Percentiles rank a stretch among this genome's conserved stretches.
phyloP scores from a whole-genome alignment of 2,797 vertebrate genomes.

The Takifugu ocellatus region DNA sequence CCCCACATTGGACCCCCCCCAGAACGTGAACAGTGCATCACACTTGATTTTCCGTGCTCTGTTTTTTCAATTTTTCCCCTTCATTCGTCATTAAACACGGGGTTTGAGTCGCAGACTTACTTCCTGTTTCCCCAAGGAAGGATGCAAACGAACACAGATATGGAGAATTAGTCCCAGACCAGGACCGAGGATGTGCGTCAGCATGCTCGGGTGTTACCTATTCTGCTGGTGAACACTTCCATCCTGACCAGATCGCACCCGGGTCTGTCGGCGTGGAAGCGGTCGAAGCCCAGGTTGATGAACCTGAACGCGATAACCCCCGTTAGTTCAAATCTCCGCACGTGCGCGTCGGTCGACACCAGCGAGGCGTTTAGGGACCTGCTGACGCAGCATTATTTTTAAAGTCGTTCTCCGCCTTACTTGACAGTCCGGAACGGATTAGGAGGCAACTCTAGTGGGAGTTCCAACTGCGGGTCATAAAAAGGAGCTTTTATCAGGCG shows the following conservation, averaged over 20 bases:
- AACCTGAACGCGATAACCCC: constrained; percentile 69
- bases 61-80: not conserved
- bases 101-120: constrained; percentile 42
- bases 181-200: not conserved
- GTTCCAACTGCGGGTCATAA: constrained; percentile 81
- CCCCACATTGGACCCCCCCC: not conserved
- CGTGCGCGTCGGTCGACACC: no score
- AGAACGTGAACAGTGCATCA: no score
- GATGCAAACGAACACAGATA: constrained; percentile 26
- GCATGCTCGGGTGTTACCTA: constrained; percentile 71
- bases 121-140: constrained; percentile 43
- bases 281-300: constrained; percentile 85
- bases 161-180: constrained; percentile 12
- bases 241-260: constrained; percentile 71
- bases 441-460: constrained; percentile 66
- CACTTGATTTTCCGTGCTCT: not conserved
- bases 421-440: constrained; percentile 61
- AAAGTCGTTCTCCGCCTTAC: constrained; percentile 51
- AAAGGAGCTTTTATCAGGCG: not conserved
- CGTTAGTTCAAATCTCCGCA: not conserved
- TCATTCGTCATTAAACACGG: no score
- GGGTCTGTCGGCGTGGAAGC: constrained; percentile 64
- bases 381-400: not conserved
- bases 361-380: not conserved
- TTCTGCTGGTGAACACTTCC: constrained; percentile 83